Conservation (phyloP, 1,140 invertebrate species). For the Orchestia grillus region DNA sequence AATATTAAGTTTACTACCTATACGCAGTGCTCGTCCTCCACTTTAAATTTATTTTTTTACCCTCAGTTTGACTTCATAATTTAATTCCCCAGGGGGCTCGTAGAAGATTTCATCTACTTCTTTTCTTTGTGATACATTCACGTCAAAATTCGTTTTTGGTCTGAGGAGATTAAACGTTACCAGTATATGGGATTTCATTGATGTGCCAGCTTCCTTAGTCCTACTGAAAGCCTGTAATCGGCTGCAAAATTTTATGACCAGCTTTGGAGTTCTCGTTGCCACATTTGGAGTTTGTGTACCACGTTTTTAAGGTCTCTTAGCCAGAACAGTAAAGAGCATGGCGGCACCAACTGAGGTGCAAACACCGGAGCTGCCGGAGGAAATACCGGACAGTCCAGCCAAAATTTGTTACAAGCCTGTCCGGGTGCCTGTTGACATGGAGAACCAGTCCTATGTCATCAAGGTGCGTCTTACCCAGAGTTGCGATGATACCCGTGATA, state of each 20-base stretch:
- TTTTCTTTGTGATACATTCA: not conserved
- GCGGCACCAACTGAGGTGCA: not conserved
- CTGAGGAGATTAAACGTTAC: not conserved
- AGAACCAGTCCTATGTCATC: slow-evolving; percentile 82
- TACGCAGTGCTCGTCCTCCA: not conserved
- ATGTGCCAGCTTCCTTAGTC: not conserved
- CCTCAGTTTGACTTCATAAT: not conserved
- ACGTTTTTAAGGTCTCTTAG: not conserved
- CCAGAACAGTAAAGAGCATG: not conserved
- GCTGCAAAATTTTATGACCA: not conserved
- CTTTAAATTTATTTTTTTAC: not conserved
- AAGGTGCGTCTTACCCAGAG: slow-evolving; percentile 75
- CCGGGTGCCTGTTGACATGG: slow-evolving; percentile 75
- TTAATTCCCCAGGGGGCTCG: not conserved
- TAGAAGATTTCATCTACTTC: not conserved
- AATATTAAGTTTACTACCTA: not conserved
- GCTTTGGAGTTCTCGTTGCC: not conserved
- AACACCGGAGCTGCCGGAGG: not conserved
- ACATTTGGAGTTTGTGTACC: not conserved
- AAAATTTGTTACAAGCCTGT: slow-evolving; percentile 66
- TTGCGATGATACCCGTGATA: not conserved
- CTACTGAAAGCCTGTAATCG: not conserved
- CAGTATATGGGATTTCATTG: not conserved
- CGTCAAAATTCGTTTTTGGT: not conserved
- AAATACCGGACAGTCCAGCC: slow-evolving; percentile 64